phyloP scores from a whole-genome alignment of 2,888 invertebrate species.

The Lithophane leautieri region DNA sequence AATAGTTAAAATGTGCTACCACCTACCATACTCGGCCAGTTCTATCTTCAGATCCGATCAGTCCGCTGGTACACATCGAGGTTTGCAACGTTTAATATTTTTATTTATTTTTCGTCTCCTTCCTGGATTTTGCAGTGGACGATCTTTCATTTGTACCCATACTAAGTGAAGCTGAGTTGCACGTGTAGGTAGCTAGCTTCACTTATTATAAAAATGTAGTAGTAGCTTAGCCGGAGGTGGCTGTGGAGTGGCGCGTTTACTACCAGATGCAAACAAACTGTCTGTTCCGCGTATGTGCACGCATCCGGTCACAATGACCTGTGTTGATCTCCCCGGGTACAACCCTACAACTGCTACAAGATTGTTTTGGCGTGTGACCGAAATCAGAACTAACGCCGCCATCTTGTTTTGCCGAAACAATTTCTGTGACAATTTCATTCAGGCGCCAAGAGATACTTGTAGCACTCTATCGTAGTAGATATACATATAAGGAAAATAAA shows the following conservation, averaged over 20 bases:
- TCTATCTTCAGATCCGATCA: neutral
- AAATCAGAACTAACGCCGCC: too few relatives aligned
- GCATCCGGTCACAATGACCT: neutral
- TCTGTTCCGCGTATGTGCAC: neutral
- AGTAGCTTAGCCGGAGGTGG: too few relatives aligned
- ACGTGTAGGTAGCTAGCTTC: neutral
- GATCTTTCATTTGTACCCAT: neutral
- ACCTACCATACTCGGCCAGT: neutral
- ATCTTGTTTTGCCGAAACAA: neutral
- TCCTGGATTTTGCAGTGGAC: too few relatives aligned
- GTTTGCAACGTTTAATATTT: too few relatives aligned
- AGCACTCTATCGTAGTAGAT: neutral
- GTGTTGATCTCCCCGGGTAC: neutral
- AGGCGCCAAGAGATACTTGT: neutral
- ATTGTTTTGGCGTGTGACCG: neutral
- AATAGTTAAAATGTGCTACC: neutral
- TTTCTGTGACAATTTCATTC: neutral
- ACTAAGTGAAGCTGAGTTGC: neutral
- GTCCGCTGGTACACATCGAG: too few relatives aligned
- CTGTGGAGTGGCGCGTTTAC: neutral
- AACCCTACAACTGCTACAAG: too few relatives aligned
- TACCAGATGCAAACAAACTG: neutral
- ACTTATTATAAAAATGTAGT: too few relatives aligned
- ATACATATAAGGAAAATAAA: constrained; percentile 3
- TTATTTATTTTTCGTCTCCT: too few relatives aligned